Evolutionary conservation across 2,113 vertebrate genomes (phyloP), one percentile per base, ranked within the genome.

Genomic region (Paratilapia polleni): DNA sequence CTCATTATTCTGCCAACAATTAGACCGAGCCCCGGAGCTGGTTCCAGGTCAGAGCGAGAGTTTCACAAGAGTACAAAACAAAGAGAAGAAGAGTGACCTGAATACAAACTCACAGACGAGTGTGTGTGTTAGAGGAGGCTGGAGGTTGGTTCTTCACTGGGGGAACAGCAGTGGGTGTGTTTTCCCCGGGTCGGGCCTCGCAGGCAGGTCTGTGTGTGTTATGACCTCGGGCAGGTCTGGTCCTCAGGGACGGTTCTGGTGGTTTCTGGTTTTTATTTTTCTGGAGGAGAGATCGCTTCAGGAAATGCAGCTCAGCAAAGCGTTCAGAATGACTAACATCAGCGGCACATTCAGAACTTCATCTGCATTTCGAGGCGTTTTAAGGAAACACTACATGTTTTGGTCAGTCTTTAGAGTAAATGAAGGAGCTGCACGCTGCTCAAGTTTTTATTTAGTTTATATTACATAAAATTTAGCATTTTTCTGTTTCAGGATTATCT

Each of bases 21-120:
- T 86, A 89, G 88, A 31, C 81, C 11, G 41, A 88, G 85, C 90
- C 87, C 89, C 17, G 52, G 86, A 89, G 90, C 88, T 76, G 77
- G 80, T 87, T 79, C 57, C 85, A 84, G 90, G 86, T 88, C 90
- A 89, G 74, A 77, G 19, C 4, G 8, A 74, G 82, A 54, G 24
- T 73, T 79, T 86, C 81, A 84, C 81, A 82, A 4, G 15, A 19
- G 31, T 41, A 49, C 68, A 47, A 81, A 68, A 85, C 36, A 36
- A n/a, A 62, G 74, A 85, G 77, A 58, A 78, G 79, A 70, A 47
- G 77, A 84, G 43, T 61, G 74, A 47, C 56, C 63, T 76, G 83
- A 87, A 84, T 84, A 54, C 80, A 82, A 52, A 78, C 66, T 41
- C 20, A 59, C 59, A 19, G 52, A 22, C 3, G 0, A 15, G 77